Conservation (phyloP, 2,113 vertebrate species). For the Synodontis membranacea region DNA sequence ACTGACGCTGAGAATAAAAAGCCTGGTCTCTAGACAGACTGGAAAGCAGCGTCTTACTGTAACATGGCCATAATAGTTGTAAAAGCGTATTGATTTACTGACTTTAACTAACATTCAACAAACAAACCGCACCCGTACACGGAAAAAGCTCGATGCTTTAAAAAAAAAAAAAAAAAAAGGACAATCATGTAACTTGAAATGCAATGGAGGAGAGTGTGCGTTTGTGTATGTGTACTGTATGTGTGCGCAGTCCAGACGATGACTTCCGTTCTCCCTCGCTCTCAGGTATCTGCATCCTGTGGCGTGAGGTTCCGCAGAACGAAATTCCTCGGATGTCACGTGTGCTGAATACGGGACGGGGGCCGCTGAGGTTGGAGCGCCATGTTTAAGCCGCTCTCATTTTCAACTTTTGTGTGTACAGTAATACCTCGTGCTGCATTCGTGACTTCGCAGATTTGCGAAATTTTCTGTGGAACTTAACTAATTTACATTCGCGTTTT, state of each 20-base stretch:
- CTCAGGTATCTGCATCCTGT: constrained; percentile 40
- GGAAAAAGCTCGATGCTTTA: too few relatives aligned
- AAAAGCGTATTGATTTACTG: constrained; percentile 45
- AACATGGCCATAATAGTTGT: background rate
- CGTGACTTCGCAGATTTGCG: too few relatives aligned
- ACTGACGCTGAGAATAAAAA: constrained; percentile 1
- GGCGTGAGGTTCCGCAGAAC: constrained; percentile 29
- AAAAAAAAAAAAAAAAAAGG: background rate
- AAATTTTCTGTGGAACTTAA: too few relatives aligned
- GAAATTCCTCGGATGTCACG: constrained; percentile 50
- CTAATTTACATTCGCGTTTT: too few relatives aligned
- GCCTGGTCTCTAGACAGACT: background rate
- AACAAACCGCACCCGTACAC: constrained; percentile 24
- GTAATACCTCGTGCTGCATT: too few relatives aligned
- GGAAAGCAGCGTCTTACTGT: background rate
- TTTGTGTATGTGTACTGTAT: background rate
- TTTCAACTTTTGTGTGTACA: background rate
- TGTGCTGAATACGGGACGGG: background rate
- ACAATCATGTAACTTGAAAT: background rate
- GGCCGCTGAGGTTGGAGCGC: constrained; percentile 33
- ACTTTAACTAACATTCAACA: constrained; percentile 9
- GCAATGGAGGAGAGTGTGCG: background rate
- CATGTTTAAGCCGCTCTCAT: background rate
- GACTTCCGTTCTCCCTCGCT: constrained; percentile 39
- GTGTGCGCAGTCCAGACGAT: background rate